Evolutionary conservation across 2,113 vertebrate genomes (phyloP).

Genomic region (Sula dactylatra): DNA sequence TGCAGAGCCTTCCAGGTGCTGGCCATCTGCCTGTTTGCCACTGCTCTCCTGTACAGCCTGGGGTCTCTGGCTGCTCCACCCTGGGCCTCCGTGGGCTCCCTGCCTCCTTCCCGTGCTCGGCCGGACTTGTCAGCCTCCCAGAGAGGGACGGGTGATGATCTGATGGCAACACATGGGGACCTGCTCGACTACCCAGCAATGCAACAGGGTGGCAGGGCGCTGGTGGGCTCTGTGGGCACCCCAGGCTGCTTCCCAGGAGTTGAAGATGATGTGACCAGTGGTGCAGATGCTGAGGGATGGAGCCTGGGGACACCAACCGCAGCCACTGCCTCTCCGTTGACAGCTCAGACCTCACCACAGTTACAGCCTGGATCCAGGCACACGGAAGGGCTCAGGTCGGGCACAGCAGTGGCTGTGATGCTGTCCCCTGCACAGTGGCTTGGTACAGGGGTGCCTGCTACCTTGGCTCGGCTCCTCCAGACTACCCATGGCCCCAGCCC

Average conservation of each 20-base stretch:
- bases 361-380: rapidly evolving
- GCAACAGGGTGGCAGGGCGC: rapidly evolving
- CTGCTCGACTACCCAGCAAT: rapidly evolving
- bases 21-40: rapidly evolving
- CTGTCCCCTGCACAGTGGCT: rapidly evolving
- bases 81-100: rapidly evolving
- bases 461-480: rapidly evolving
- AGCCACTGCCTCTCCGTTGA: rapidly evolving
- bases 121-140: rapidly evolving
- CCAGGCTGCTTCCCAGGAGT: rapidly evolving
- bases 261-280: rapidly evolving
- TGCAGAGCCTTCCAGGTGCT: background rate
- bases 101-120: rapidly evolving
- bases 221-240: background rate
- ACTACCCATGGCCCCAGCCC: rapidly evolving
- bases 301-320: rapidly evolving
- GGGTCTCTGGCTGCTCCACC: background rate
- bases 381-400: rapidly evolving
- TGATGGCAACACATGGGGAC: rapidly evolving
- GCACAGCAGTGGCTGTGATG: rapidly evolving
- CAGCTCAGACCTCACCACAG: rapidly evolving
- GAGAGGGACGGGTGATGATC: rapidly evolving
- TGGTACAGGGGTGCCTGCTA: background rate
- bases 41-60: background rate
- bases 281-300: rapidly evolving